Percentiles rank a stretch among this genome's conserved stretches.
Evolutionary conservation across 2,797 vertebrate genomes (phyloP).

Genomic region (Mormyrops attenuatus): DNA sequence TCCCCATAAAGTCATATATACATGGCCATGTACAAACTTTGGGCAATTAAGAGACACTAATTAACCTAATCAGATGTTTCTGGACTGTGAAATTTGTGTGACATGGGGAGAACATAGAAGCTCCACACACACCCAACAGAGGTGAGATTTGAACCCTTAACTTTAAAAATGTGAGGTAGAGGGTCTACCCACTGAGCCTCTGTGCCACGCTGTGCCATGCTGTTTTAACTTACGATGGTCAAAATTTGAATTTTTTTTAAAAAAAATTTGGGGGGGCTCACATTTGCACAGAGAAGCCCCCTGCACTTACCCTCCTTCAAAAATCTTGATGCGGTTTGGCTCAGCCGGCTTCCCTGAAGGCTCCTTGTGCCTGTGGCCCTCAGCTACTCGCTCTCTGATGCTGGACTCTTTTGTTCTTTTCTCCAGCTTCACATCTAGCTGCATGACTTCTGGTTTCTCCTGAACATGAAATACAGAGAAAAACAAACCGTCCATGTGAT

Average conservation of each 20-base stretch:
- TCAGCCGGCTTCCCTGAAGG: constrained; percentile 74
- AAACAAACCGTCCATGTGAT: constrained; percentile 16
- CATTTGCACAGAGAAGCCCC: not conserved
- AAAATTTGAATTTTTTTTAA: not conserved
- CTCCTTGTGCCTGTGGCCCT: constrained; percentile 88
- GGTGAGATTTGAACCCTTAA: not conserved
- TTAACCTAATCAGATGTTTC: not conserved
- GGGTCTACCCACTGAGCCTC: not conserved
- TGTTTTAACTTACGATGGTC: not conserved
- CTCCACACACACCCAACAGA: not conserved
- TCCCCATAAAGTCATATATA: not conserved
- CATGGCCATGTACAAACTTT: not conserved
- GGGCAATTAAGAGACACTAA: not conserved
- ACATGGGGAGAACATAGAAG: not conserved
- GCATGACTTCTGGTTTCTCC: constrained; percentile 86
- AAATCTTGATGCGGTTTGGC: constrained; percentile 95
- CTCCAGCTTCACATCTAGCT: constrained; percentile 79
- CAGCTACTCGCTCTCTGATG: constrained; percentile 86
- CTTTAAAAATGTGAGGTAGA: not conserved
- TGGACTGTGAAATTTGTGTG: not conserved
- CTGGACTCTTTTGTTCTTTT: constrained; percentile 82
- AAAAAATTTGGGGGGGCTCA: not conserved
- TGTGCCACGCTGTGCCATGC: not conserved
- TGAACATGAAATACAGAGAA: constrained; percentile 60
- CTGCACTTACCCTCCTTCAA: constrained; percentile 92